Percentiles rank a stretch among this genome's conserved stretches.
Evolutionary conservation across 2,888 invertebrate species (phyloP).

Genomic region (Polymixis lichenea): DNA sequence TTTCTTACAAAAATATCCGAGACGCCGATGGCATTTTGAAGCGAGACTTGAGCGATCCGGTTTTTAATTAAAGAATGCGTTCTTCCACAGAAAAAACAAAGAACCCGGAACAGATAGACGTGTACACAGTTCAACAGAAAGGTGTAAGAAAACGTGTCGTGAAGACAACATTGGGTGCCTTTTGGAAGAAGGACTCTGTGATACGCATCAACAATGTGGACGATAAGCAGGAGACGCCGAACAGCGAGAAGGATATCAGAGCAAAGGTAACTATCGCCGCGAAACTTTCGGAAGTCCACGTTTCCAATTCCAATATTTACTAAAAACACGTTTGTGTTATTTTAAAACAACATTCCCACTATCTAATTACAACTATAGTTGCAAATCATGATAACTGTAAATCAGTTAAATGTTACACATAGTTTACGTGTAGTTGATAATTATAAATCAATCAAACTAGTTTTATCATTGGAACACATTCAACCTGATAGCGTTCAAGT

Average conservation of each 20-base stretch:
- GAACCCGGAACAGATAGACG: constrained; percentile 93
- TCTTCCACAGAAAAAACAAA: constrained; percentile 92
- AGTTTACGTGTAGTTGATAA: constrained; percentile 32
- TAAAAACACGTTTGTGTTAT: constrained; percentile 53
- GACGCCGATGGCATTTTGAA: constrained; percentile 56
- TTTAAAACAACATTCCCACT: constrained; percentile 35
- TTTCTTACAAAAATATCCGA: constrained; percentile 54
- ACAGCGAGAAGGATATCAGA: constrained; percentile 92
- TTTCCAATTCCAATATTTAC: constrained; percentile 82
- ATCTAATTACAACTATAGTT: constrained; percentile 41
- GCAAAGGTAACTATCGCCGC: constrained; percentile 90
- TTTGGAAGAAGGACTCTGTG: constrained; percentile 93
- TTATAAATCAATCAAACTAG: constrained; percentile 44
- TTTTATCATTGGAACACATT: constrained; percentile 55
- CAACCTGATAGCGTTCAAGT: constrained; percentile 63
- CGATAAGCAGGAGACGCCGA: constrained; percentile 93
- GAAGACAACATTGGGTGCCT: constrained; percentile 91
- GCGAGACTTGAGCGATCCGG: constrained; percentile 48
- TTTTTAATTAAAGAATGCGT: constrained; percentile 53
- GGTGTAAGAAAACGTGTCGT: constrained; percentile 91
- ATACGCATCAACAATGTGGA: constrained; percentile 94
- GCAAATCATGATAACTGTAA: constrained; percentile 51
- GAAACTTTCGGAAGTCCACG: constrained; percentile 70
- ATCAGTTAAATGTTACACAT: constrained; percentile 45
- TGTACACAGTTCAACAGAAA: constrained; percentile 91